These are phyloP conservation scores for Calliphora vomitoria DNA, from an alignment of 2,888 invertebrate genomes.

Conservation along the genomic window DNA sequence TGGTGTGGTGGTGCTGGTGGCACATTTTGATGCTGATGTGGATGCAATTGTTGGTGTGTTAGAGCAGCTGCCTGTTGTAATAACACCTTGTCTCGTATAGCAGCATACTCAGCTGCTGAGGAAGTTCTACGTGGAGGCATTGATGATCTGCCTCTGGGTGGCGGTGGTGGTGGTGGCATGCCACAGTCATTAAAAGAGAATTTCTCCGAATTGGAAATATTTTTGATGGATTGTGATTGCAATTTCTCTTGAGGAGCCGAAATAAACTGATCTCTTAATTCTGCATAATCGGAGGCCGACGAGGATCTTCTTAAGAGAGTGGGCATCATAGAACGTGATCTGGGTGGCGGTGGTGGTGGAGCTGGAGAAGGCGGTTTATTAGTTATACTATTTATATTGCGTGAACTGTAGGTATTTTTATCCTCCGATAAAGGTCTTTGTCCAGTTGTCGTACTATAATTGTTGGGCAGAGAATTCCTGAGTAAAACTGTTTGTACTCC, in stretches of 20 bases:
- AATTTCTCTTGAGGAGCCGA: constrained; percentile 78
- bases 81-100: constrained; percentile 82
- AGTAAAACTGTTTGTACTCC: constrained; percentile 74
- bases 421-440: constrained; percentile 68
- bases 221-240: constrained; percentile 80
- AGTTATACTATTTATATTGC: constrained; percentile 17
- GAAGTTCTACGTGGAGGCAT: constrained; percentile 86
- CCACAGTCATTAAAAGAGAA: constrained; percentile 84
- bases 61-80: constrained; percentile 82
- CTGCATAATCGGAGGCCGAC: constrained; percentile 89
- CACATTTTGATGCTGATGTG: constrained; percentile 79
- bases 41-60: constrained; percentile 83
- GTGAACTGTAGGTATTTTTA: constrained; percentile 57
- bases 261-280: constrained; percentile 82
- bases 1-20: constrained; percentile 45
- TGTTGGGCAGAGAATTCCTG: constrained; percentile 83
- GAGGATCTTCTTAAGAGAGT: constrained; percentile 86
- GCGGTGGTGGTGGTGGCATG: constrained; percentile 85
- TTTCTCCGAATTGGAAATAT: constrained; percentile 83
- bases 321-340: constrained; percentile 81
- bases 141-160: constrained; percentile 81
- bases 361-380: constrained; percentile 82
- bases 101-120: constrained; percentile 88
- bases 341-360: constrained; percentile 84
- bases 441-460: constrained; percentile 69